Conservation (phyloP, 2,797 vertebrate genomes). For the Urocyon cinereoargenteus region DNA sequence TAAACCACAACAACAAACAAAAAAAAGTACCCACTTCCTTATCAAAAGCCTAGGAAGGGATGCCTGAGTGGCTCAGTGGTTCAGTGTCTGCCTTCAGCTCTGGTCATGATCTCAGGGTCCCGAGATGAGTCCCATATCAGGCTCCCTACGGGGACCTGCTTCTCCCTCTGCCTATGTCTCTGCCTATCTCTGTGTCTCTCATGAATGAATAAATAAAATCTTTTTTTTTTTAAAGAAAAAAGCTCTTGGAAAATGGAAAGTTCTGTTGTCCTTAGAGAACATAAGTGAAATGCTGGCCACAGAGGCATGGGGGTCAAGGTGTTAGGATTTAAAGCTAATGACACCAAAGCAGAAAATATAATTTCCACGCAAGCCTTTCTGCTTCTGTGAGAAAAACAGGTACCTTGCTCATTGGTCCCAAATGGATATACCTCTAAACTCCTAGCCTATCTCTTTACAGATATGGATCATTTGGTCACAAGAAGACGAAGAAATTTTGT, state of each 20-base stretch:
- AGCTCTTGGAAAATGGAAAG: background rate
- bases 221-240: no score
- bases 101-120: no score
- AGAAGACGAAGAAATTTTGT: background rate
- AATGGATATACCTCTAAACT: background rate
- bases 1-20: no score
- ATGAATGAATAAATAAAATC: no score
- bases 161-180: no score
- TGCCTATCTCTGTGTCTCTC: no score
- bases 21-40: background rate
- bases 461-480: background rate
- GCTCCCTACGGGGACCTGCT: no score
- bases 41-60: background rate
- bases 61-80: no score
- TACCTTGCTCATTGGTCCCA: background rate
- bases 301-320: background rate
- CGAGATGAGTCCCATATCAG: no score
- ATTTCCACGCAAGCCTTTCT: background rate
- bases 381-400: background rate
- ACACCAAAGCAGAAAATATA: background rate
- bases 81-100: no score
- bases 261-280: background rate
- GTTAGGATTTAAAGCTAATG: background rate
- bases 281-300: background rate
- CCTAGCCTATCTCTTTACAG: background rate